These are phyloP conservation scores for Urocolius indicus DNA, from an alignment of 2,113 vertebrate genomes.

Conservation along the genomic window DNA sequence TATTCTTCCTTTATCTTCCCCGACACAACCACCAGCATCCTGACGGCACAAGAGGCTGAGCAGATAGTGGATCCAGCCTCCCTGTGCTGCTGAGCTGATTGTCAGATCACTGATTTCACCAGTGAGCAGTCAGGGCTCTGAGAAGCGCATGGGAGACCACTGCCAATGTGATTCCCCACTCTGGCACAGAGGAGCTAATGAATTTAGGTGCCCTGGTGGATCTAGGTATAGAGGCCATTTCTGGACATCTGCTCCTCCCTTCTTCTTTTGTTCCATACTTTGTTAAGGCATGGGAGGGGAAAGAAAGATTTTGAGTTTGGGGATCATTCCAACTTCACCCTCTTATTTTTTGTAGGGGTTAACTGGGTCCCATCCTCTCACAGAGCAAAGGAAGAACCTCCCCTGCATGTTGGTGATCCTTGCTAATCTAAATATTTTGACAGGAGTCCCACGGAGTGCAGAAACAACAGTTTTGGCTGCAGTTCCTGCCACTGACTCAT, in stretches of 20 bases:
- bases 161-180: fast-evolving
- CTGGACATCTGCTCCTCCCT: not conserved
- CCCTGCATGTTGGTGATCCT: not conserved
- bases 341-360: not conserved
- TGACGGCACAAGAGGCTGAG: not conserved
- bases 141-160: not conserved
- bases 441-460: not conserved
- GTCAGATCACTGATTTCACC: not conserved
- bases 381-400: not conserved
- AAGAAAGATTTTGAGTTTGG: not conserved
- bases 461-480: slow-evolving; percentile 36
- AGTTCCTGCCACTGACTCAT: slow-evolving; percentile 34
- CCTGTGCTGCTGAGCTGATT: not conserved
- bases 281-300: not conserved
- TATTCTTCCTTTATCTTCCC: not conserved
- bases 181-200: not conserved
- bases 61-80: not conserved
- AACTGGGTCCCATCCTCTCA: not conserved
- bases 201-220: not conserved
- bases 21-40: not conserved
- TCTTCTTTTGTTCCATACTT: not conserved
- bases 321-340: not conserved
- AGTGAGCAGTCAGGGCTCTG: not conserved
- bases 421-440: slow-evolving; percentile 60
- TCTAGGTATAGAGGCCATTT: not conserved